A percentile compares a stretch with the other conserved stretches of the same genome.
phyloP scores from a whole-genome alignment of 2,797 vertebrate species.

The Danio albolineatus region DNA sequence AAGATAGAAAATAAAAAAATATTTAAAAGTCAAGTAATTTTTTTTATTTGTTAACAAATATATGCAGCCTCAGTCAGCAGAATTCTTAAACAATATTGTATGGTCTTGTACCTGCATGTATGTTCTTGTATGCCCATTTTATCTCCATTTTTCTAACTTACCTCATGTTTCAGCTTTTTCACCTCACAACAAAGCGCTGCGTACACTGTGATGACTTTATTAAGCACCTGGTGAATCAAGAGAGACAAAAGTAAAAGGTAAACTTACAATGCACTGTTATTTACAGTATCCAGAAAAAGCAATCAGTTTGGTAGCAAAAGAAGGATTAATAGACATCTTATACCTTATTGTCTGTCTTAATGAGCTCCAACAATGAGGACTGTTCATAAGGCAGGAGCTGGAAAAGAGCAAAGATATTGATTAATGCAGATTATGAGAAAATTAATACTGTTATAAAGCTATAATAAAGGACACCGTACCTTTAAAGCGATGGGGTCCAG shows the following conservation, averaged over 20 bases:
- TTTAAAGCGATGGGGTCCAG: slow-evolving; percentile 94
- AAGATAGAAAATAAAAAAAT: too few species aligned
- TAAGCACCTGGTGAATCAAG: slow-evolving; percentile 90
- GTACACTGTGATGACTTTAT: slow-evolving; percentile 99
- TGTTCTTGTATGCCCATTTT: neutral
- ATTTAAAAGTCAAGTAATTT: too few species aligned
- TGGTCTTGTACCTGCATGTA: neutral
- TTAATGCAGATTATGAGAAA: neutral
- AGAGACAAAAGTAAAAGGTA: neutral
- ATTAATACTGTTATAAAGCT: neutral
- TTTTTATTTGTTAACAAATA: too few species aligned
- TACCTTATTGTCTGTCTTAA: slow-evolving; percentile 99
- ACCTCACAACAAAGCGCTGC: slow-evolving; percentile 98
- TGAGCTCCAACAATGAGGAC: slow-evolving; percentile 93
- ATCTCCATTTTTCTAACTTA: slow-evolving; percentile 58
- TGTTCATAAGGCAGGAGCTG: slow-evolving; percentile 97
- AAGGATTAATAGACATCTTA: slow-evolving; percentile 4
- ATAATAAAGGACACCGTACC: slow-evolving; percentile 71
- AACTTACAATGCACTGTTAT: neutral
- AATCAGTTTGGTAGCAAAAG: neutral
- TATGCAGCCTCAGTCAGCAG: too few species aligned
- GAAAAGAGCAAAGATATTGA: slow-evolving; percentile 1
- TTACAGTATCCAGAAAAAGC: too few species aligned
- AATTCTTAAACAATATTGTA: too few species aligned
- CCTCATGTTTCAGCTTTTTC: slow-evolving; percentile 98